Conservation (phyloP, 1,140 invertebrate genomes). For the Sweltsa coloradensis region DNA sequence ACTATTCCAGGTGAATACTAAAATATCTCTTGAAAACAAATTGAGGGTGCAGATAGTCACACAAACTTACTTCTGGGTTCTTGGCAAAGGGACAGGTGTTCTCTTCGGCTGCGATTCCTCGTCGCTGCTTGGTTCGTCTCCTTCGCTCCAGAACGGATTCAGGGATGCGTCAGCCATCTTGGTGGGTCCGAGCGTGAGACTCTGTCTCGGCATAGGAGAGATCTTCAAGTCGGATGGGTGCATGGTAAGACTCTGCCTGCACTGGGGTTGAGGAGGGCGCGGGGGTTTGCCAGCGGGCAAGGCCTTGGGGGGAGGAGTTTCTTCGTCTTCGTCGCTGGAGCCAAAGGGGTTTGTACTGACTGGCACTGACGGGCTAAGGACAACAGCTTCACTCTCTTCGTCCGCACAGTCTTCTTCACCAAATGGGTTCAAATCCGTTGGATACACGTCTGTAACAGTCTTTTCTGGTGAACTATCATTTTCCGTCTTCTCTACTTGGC, state of each 20-base stretch:
- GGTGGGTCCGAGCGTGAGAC: too few relatives aligned
- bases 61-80: constrained; percentile 30
- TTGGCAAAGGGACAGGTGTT: constrained; percentile 40
- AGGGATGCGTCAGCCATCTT: too few relatives aligned
- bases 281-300: too few relatives aligned
- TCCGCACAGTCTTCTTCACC: constrained; percentile 41
- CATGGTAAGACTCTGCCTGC: too few relatives aligned
- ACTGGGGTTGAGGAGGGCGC: too few relatives aligned
- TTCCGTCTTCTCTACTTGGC: neutral
- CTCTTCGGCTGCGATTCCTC: constrained; percentile 21
- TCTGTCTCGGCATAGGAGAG: too few relatives aligned
- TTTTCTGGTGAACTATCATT: constrained; percentile 9
- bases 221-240: too few relatives aligned
- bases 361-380: too few relatives aligned
- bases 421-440: constrained; percentile 69
- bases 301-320: too few relatives aligned
- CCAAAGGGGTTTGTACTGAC: constrained; percentile 59
- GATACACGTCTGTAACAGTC: constrained; percentile 39
- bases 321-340: constrained; percentile 46
- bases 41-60: too few relatives aligned
- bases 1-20: too few relatives aligned
- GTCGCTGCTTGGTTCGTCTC: constrained; percentile 42
- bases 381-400: constrained; percentile 37
- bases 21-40: too few relatives aligned
- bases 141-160: constrained; percentile 60